A percentile compares a stretch with the other conserved stretches of the same genome.
These are phyloP conservation scores for Mormyrops boulengeri DNA, from an alignment of 2,797 vertebrate species.

Conservation along the genomic window DNA sequence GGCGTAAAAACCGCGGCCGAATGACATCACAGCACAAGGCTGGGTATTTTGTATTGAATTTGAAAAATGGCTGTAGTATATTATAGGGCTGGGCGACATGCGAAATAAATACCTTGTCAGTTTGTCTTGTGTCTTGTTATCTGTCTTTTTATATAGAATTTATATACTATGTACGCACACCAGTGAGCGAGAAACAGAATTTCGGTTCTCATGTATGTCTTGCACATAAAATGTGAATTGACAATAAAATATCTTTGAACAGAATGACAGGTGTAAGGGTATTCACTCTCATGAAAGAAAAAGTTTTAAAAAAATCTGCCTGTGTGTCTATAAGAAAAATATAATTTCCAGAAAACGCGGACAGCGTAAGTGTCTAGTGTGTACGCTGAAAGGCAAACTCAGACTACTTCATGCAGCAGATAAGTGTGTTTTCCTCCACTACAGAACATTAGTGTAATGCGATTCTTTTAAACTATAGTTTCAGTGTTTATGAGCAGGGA, in stretches of 20 bases:
- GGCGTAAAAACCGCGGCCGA: not conserved
- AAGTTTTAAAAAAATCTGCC: not conserved
- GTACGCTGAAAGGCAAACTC: not conserved
- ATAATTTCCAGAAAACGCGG: not conserved
- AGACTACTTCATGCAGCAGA: not conserved
- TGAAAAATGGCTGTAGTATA: not conserved
- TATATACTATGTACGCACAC: too few species aligned
- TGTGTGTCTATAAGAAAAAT: not conserved
- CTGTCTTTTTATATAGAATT: too few species aligned
- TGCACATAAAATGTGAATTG: too few species aligned
- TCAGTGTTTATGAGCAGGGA: not conserved
- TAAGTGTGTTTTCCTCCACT: not conserved
- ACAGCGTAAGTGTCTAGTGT: not conserved
- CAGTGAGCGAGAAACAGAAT: too few species aligned
- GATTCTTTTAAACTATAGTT: not conserved
- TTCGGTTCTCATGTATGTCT: too few species aligned
- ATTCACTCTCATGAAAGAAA: not conserved
- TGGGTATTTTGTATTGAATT: not conserved
- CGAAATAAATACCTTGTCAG: not conserved
- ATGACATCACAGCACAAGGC: not conserved
- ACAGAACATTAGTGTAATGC: not conserved
- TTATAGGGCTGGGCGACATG: not conserved
- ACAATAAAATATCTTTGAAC: not conserved
- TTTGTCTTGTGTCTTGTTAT: too few species aligned
- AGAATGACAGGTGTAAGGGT: not conserved